These are phyloP conservation scores for Heliconius nattereri DNA, from an alignment of 1,140 invertebrate genomes.

Conservation along the genomic window DNA sequence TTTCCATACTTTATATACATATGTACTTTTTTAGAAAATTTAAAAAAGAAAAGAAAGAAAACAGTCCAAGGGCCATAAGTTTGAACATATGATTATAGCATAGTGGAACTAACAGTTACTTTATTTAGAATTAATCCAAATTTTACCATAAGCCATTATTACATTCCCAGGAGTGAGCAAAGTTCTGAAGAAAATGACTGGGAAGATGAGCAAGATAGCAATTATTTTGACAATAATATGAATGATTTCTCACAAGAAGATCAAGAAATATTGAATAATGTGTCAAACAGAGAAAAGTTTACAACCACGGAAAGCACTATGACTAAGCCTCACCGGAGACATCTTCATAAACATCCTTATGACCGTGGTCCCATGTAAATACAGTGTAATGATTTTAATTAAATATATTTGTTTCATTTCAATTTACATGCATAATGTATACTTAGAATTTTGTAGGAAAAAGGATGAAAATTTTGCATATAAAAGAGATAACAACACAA, in stretches of 20 bases:
- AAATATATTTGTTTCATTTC: neutral
- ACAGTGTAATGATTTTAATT: neutral
- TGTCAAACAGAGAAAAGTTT: slow-evolving; percentile 31
- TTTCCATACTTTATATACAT: too few species aligned
- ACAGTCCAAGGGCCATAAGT: too few species aligned
- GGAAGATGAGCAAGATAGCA: slow-evolving; percentile 55
- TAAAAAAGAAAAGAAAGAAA: too few species aligned
- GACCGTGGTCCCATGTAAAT: slow-evolving; percentile 63
- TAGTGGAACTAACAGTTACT: neutral
- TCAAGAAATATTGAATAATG: slow-evolving; percentile 48
- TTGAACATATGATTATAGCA: neutral
- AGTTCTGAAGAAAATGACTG: slow-evolving; percentile 59
- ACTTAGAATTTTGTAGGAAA: too few species aligned
- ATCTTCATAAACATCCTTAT: slow-evolving; percentile 78
- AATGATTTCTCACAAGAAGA: slow-evolving; percentile 66
- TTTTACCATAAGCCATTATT: neutral
- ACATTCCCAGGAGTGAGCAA: slow-evolving; percentile 54
- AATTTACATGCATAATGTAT: neutral
- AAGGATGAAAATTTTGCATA: too few species aligned
- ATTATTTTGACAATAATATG: slow-evolving; percentile 57
- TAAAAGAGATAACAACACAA: too few species aligned
- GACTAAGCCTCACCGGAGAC: slow-evolving; percentile 63
- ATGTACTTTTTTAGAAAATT: too few species aligned
- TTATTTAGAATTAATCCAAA: neutral
- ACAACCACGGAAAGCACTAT: slow-evolving; percentile 47